Evolutionary conservation across 2,113 vertebrate genomes (phyloP), one percentile per base, ranked within the genome.

Genomic region (Pelvicachromis taeniatus): DNA sequence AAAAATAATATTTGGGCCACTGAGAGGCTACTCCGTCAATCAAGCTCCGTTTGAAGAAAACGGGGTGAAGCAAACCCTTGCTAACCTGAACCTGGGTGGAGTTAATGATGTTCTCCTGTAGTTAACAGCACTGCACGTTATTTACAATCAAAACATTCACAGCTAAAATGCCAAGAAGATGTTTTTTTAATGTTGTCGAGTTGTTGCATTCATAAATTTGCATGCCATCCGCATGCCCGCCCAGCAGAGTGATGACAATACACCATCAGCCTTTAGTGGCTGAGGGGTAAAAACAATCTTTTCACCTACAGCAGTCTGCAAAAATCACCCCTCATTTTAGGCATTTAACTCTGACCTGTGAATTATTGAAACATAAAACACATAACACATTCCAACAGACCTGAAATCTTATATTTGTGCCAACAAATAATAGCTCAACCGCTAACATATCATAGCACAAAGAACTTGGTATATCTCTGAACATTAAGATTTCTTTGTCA

Each of bases 291-390:
- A 70, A 45, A 26, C 38, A 73, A 48, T 73, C 68, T 48, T 73
- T 29, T 73, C 68, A 48, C 50, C 0, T 73, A 50, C 23, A 73
- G 21, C 14, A 48, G 65, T 29, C 14, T 17, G 0, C 40, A 70
- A 70, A 70, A 70, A 3, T 13, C 17, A 8, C 16, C 7, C 19
- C 3, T 4, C 14, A 48, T 48, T 73, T 73, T 26, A 35, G 17
- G 9, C 0, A 35, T 31, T 38, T 38, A 35, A 63, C 33, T n/a
- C 59, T 63, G 59, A 63, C 31, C 0, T 38, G 7, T 12, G 33
- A 63, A n/a, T 4, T 35, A 63, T n/a, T 35, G 17, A n/a, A 19
- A 35, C 59, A 63, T 12, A 35, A 61, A n/a, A 33, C 9, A 4
- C 9, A 61, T 35, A 61, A 35, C 58, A 61, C 16, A 61, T 19